Base-by-base conservation (phyloP, 2,797 vertebrate genomes). In the Silurus aristotelis region DNA sequence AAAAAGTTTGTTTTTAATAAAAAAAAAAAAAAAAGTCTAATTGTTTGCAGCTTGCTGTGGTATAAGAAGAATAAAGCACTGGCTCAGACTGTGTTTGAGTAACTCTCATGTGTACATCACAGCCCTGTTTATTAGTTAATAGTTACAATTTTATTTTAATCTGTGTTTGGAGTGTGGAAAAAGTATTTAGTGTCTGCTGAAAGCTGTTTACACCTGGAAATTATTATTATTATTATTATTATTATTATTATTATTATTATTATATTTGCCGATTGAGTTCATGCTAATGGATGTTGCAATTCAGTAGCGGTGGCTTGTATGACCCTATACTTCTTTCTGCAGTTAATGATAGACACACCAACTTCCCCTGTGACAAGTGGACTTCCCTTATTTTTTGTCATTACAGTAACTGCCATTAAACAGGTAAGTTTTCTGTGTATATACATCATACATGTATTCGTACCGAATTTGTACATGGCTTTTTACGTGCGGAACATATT, bases 321-420 rank as follows among this genome's bases (percentile, higher is more conserved):
- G 90, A 91, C n/a, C 19, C 19, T 83, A 22, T 82, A 61, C 61
- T 58, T 86, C 43, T 15, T 38, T 87, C 90, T 94, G 13, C 90
- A 99, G 98, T 96, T 99, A 91, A 99, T 99, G 98, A 99, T 99
- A 90, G 98, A 99, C 91, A 99, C 98, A 64, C 98, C 98, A 82
- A 99, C 98, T 85, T 99, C 98, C 92, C 98, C 98, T 83, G 93
- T 99, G 92, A 99, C 98, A 91, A 99, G 98, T 83, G 98, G 98
- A 90, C 96, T 99, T 94, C 98, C 98, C 80, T 96, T 99, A 84
- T 98, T 99, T 94, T 99, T 99, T 93, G 98, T 99, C 91, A 99
- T 99, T 93, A 97, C 97, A 86, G 97, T 99, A 90, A 99, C 98
- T 12, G 98, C 98, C 91, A 98, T 99, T 90, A 99, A 99, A 93